These are phyloP conservation scores for Ramazzottius varieornatus DNA, from an alignment of 2,888 invertebrate species.

Conservation along the genomic window DNA sequence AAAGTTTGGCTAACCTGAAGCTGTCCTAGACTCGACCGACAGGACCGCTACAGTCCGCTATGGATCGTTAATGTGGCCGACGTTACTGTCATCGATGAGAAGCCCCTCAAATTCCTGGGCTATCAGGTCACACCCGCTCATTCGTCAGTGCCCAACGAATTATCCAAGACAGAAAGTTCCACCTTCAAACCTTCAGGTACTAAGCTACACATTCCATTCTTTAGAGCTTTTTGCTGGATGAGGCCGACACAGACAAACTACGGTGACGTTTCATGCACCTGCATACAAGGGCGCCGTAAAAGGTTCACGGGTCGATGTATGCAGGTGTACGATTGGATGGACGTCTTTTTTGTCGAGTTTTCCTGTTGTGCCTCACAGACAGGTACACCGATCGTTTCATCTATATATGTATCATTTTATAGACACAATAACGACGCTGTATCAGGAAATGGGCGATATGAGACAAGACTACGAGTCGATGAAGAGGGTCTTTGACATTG, in stretches of 20 bases:
- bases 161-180: not conserved
- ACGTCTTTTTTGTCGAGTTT: too few species aligned
- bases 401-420: not conserved
- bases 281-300: too few species aligned
- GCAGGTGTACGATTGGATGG: too few species aligned
- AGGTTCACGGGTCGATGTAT: too few species aligned
- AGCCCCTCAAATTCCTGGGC: not conserved
- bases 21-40: not conserved
- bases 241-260: too few species aligned
- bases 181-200: not conserved
- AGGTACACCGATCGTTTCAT: too few species aligned
- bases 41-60: not conserved
- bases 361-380: too few species aligned
- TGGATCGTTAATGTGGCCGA: conserved; percentile 1
- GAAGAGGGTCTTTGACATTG: not conserved
- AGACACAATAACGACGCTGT: not conserved
- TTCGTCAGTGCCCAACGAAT: not conserved
- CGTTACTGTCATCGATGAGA: not conserved
- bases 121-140: not conserved
- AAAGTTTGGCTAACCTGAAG: conserved; percentile 3
- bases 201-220: not conserved
- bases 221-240: not conserved
- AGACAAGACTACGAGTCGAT: not conserved
- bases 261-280: too few species aligned
- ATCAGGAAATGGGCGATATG: not conserved